Percentiles rank a stretch among this genome's conserved stretches.
phyloP scores from a whole-genome alignment of 2,888 invertebrate genomes.

The Aphrophora alni region DNA sequence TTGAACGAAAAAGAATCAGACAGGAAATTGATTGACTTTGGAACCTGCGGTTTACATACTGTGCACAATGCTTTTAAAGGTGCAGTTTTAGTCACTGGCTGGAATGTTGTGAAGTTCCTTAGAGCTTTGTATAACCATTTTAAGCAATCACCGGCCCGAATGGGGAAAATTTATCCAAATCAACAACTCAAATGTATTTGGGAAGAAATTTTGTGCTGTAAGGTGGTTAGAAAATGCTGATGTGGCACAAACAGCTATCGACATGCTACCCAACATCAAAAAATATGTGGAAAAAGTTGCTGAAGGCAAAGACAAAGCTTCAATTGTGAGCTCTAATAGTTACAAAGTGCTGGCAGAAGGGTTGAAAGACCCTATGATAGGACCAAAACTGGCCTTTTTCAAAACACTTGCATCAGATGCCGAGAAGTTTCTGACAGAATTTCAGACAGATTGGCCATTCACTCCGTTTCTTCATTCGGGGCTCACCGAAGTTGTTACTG shows the following conservation, averaged over 20 bases:
- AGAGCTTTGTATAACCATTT: slow-evolving; percentile 10
- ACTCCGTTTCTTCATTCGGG: background rate
- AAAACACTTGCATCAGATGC: background rate
- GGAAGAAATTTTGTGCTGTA: background rate
- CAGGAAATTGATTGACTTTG: no score
- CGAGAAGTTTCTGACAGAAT: slow-evolving; percentile 3
- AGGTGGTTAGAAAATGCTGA: background rate
- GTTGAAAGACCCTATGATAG: background rate
- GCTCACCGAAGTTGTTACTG: background rate
- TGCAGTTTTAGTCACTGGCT: background rate
- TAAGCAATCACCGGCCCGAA: background rate
- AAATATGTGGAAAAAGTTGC: background rate
- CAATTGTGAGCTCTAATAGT: no score
- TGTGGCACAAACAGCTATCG: slow-evolving; percentile 9
- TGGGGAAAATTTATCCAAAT: background rate
- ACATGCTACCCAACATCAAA: slow-evolving; percentile 10
- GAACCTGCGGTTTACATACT: no score
- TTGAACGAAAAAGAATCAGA: no score
- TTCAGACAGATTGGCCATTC: slow-evolving; percentile 17
- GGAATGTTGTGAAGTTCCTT: background rate
- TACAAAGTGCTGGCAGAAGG: background rate
- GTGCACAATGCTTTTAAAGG: no score
- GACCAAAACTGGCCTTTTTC: slow-evolving; percentile 19
- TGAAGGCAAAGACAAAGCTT: background rate
- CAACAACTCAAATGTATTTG: background rate